Evolutionary conservation across 2,888 invertebrate genomes (phyloP).

Genomic region (Cheilosia urbana): DNA sequence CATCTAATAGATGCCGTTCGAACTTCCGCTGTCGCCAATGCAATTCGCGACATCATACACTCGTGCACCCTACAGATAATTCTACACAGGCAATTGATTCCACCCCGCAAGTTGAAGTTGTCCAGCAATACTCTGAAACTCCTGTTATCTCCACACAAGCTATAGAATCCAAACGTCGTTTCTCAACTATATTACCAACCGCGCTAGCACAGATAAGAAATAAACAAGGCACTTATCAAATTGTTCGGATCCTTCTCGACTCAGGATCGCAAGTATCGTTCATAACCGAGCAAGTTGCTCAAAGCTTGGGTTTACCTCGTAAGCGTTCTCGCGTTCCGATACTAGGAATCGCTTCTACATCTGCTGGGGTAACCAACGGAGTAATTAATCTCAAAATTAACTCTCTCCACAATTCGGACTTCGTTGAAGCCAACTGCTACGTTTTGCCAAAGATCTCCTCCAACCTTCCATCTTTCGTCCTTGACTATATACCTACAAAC

Average conservation of each 20-base stretch:
- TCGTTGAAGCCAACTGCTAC: not conserved
- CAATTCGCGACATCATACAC: conserved; percentile 15
- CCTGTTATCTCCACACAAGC: not conserved
- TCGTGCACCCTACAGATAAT: not conserved
- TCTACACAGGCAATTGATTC: not conserved
- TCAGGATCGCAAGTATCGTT: conserved; percentile 17
- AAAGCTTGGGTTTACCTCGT: not conserved
- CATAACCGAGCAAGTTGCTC: not conserved
- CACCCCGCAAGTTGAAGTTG: not conserved
- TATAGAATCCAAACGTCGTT: conserved; percentile 2
- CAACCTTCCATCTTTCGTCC: not conserved
- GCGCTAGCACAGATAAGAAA: not conserved
- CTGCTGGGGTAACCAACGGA: conserved; percentile 10
- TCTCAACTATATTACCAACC: conserved; percentile 4
- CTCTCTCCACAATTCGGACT: not conserved
- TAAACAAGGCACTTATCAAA: not conserved
- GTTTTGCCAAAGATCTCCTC: not conserved
- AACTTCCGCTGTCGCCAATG: not conserved
- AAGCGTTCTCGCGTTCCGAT: conserved; percentile 11
- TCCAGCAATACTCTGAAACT: not conserved
- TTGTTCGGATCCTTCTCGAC: conserved; percentile 15
- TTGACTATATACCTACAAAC: not conserved
- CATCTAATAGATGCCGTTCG: conserved; percentile 19
- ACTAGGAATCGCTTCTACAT: conserved; percentile 1
- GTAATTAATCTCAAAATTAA: not conserved